phyloP scores from a whole-genome alignment of 2,888 invertebrate species.

The Phortica okadai region DNA sequence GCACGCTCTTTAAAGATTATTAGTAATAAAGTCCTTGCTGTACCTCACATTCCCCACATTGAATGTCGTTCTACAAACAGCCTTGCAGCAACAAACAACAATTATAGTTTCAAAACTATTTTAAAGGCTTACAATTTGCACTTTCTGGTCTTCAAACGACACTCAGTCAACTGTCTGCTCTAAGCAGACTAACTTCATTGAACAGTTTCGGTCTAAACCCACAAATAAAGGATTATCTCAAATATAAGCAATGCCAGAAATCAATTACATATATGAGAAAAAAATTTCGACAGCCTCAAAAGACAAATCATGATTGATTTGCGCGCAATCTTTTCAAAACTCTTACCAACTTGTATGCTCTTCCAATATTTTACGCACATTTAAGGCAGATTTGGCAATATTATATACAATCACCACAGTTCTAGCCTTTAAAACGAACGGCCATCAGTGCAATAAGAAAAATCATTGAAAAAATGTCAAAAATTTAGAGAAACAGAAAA shows the following conservation, averaged over 20 bases:
- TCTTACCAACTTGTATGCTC: conserved; percentile 46
- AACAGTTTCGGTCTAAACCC: background rate
- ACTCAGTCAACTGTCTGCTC: background rate
- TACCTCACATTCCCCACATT: no score
- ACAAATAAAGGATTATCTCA: background rate
- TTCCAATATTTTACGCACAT: conserved; percentile 67
- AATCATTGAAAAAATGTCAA: conserved; percentile 1
- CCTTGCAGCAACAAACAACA: no score
- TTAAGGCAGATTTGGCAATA: conserved; percentile 57
- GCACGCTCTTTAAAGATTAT: no score
- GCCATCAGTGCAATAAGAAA: background rate
- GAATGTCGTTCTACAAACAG: no score
- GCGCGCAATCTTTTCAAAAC: conserved; percentile 38
- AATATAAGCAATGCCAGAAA: background rate
- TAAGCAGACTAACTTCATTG: background rate
- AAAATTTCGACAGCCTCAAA: background rate
- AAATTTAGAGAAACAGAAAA: conserved; percentile 25
- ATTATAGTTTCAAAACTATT: no score
- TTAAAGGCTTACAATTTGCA: no score
- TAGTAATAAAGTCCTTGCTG: no score
- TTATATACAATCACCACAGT: conserved; percentile 56
- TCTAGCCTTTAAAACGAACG: conserved; percentile 47
- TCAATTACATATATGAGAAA: background rate
- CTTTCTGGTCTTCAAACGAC: no score
- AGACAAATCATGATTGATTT: conserved; percentile 1